Conservation (phyloP, 2,888 invertebrate genomes). For the Callyntrura sp. region DNA sequence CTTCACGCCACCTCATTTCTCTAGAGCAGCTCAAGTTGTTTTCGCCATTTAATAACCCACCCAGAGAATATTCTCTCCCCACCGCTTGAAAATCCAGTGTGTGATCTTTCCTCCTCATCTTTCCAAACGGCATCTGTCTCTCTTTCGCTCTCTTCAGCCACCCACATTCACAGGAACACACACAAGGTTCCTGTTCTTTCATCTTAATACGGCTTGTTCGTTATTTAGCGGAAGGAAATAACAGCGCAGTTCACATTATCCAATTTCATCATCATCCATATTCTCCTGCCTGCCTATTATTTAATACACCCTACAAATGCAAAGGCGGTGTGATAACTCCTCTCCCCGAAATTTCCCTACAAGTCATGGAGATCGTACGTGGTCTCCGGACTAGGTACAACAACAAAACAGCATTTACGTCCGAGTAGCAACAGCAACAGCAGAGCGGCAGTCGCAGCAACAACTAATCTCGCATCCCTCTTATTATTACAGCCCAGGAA, state of each 20-base stretch:
- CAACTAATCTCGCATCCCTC: constrained; percentile 5
- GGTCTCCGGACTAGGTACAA: constrained; percentile 56
- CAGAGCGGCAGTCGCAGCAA: neutral
- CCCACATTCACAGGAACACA: neutral
- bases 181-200: neutral
- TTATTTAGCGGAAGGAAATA: constrained; percentile 9
- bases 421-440: neutral
- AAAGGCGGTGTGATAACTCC: neutral
- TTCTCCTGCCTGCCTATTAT: neutral
- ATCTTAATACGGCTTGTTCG: neutral
- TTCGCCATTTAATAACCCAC: neutral
- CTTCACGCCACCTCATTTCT: neutral
- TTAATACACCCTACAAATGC: neutral
- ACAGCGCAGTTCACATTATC: constrained; percentile 8
- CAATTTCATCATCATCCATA: constrained; percentile 11
- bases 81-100: neutral
- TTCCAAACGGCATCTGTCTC: neutral
- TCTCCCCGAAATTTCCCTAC: constrained; percentile 13
- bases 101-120: neutral
- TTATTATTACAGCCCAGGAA: constrained; percentile 2
- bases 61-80: neutral
- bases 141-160: neutral
- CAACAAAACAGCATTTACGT: neutral
- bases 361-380: constrained; percentile 71
- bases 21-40: neutral